Evolutionary conservation across 2,888 invertebrate species (phyloP).

Genomic region (Teinopalpus imperialis): DNA sequence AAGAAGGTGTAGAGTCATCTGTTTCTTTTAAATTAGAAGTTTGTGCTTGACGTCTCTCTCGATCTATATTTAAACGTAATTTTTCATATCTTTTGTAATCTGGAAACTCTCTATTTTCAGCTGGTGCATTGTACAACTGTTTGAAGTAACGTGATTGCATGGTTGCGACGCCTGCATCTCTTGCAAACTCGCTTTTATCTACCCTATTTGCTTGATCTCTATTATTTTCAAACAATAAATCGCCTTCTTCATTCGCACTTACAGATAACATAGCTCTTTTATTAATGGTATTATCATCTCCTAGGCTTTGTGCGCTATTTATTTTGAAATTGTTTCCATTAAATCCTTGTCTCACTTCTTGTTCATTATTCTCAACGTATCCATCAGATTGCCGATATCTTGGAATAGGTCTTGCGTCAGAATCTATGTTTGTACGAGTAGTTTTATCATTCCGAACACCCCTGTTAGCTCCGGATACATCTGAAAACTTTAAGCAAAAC

Average conservation of each 20-base stretch:
- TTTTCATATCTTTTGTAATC: slow-evolving; percentile 42
- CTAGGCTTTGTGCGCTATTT: slow-evolving; percentile 34
- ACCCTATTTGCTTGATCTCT: slow-evolving; percentile 36
- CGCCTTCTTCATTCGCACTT: slow-evolving; percentile 42
- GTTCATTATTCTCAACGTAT: slow-evolving; percentile 21
- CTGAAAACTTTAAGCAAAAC: slow-evolving; percentile 42
- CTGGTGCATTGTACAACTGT: slow-evolving; percentile 44
- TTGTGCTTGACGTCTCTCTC: slow-evolving; percentile 50
- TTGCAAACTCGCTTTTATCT: slow-evolving; percentile 34
- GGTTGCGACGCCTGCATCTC: slow-evolving; percentile 38
- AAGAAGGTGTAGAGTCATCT: slow-evolving; percentile 17
- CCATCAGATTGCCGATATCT: slow-evolving; percentile 14
- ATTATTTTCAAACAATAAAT: slow-evolving; percentile 43
- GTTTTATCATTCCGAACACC: slow-evolving; percentile 38
- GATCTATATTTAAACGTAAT: slow-evolving; percentile 37
- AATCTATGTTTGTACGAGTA: slow-evolving; percentile 24
- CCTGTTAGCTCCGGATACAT: slow-evolving; percentile 36
- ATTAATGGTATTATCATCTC: slow-evolving; percentile 34
- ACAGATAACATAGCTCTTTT: slow-evolving; percentile 39
- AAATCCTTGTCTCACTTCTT: slow-evolving; percentile 32
- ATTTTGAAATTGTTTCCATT: slow-evolving; percentile 34
- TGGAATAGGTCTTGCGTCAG: neutral
- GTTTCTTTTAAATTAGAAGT: slow-evolving; percentile 23
- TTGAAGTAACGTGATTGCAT: slow-evolving; percentile 42
- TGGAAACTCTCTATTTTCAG: slow-evolving; percentile 40